Evolutionary conservation across 2,797 vertebrate genomes (phyloP).

Genomic region (Sebastolobus alascanus): DNA sequence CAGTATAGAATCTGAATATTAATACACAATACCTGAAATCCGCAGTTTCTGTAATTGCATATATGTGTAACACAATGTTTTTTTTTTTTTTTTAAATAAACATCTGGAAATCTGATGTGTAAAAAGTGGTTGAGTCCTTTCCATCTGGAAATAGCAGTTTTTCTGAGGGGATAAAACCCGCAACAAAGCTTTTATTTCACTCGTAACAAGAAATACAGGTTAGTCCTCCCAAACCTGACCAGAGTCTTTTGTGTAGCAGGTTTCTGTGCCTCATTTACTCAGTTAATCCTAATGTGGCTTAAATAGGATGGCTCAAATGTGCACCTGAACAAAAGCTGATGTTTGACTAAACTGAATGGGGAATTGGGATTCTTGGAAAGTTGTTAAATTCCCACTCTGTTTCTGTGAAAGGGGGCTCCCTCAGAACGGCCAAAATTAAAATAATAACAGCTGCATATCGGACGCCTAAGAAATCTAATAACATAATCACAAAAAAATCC

Average conservation of each 20-base stretch:
- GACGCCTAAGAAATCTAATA: constrained; percentile 10
- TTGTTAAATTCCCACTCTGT: background rate
- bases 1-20: background rate
- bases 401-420: background rate
- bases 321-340: constrained; percentile 12
- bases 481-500: constrained; percentile 3
- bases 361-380: background rate
- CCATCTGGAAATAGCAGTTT: constrained; percentile 17
- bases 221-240: constrained; percentile 38
- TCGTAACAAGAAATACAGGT: constrained; percentile 44
- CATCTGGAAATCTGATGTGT: constrained; percentile 27
- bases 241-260: constrained; percentile 31
- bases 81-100: background rate
- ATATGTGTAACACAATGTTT: background rate
- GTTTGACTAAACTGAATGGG: background rate
- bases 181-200: constrained; percentile 37
- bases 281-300: constrained; percentile 43
- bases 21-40: background rate
- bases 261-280: constrained; percentile 34
- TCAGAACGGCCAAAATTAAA: background rate
- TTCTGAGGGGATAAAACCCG: constrained; percentile 18
- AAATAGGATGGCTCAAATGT: constrained; percentile 4
- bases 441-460: constrained; percentile 1
- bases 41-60: background rate
- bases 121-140: background rate